Percentiles rank a stretch among this genome's conserved stretches.
Evolutionary conservation across 2,888 invertebrate species (phyloP).

Genomic region (Sinohyriopsis cumingii): DNA sequence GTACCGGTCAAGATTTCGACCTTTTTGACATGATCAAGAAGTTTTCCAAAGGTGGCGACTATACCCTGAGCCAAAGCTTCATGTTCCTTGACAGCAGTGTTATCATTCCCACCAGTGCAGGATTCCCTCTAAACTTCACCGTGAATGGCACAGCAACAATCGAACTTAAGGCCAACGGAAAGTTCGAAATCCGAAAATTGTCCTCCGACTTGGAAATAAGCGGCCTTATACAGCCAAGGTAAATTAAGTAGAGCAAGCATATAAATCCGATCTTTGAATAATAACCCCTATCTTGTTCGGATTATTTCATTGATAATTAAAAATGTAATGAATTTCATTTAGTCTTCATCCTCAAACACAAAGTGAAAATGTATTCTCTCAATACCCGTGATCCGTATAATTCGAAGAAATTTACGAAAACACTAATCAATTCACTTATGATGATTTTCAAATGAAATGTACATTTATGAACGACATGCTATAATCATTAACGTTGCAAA

Average conservation of each 20-base stretch:
- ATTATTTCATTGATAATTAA: background rate
- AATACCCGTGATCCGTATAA: too few relatives aligned
- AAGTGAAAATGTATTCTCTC: too few relatives aligned
- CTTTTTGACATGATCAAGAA: constrained; percentile 46
- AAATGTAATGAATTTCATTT: too few relatives aligned
- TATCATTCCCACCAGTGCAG: constrained; percentile 86
- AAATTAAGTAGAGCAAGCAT: too few relatives aligned
- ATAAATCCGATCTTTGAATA: background rate
- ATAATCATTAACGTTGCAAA: too few relatives aligned
- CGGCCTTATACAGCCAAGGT: constrained; percentile 88
- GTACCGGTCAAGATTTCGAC: constrained; percentile 30
- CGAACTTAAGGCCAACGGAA: constrained; percentile 87
- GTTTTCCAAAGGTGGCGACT: constrained; percentile 51
- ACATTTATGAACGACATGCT: too few relatives aligned
- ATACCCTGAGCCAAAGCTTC: constrained; percentile 78
- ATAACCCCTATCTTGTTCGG: background rate
- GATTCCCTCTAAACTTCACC: constrained; percentile 88
- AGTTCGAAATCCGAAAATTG: constrained; percentile 78
- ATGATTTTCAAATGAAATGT: too few relatives aligned
- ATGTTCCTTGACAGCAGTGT: constrained; percentile 91
- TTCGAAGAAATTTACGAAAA: too few relatives aligned
- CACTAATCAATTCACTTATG: too few relatives aligned
- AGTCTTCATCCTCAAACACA: too few relatives aligned
- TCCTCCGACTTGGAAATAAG: constrained; percentile 78
- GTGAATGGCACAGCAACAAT: constrained; percentile 90